A percentile compares a stretch with the other conserved stretches of the same genome.
Conservation (phyloP, 92 coral and sea anemone species). For the Pocillopora meandrina region DNA sequence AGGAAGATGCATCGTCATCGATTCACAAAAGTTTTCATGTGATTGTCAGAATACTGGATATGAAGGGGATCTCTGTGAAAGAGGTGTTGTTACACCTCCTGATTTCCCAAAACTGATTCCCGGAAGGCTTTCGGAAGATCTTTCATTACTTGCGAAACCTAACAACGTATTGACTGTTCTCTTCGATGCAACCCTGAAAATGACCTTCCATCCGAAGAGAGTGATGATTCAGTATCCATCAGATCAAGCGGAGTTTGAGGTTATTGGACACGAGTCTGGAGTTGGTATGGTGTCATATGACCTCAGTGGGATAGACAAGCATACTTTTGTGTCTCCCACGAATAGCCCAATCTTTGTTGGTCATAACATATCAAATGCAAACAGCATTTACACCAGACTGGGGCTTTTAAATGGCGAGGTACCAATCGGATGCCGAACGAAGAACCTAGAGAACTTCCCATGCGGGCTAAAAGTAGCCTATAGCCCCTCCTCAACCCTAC, state of each 20-base stretch:
- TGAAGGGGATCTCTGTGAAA: slow-evolving; percentile 52
- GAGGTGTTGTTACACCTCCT: slow-evolving; percentile 50
- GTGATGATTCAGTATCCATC: slow-evolving; percentile 36
- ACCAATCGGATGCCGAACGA: slow-evolving; percentile 55
- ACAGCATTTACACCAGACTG: slow-evolving; percentile 46
- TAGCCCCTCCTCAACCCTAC: slow-evolving; percentile 42
- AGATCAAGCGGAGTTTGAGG: slow-evolving; percentile 35
- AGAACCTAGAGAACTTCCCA: neutral
- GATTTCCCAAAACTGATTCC: slow-evolving; percentile 48
- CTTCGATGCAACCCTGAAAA: slow-evolving; percentile 33
- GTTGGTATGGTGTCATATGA: slow-evolving; percentile 47
- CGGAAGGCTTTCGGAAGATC: slow-evolving; percentile 25
- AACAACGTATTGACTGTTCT: slow-evolving; percentile 28
- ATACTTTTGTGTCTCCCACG: slow-evolving; percentile 37
- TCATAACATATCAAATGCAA: neutral
- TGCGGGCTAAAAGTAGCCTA: neutral
- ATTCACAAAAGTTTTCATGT: slow-evolving; percentile 23
- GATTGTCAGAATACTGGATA: slow-evolving; percentile 64
- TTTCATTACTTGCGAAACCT: slow-evolving; percentile 44
- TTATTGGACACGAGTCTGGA: slow-evolving; percentile 47
- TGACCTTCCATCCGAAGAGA: slow-evolving; percentile 34
- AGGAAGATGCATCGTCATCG: slow-evolving; percentile 49
- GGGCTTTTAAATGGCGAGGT: slow-evolving; percentile 31
- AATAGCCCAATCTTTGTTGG: slow-evolving; percentile 40
- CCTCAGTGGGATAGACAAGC: slow-evolving; percentile 38